phyloP scores from a whole-genome alignment of 1,140 invertebrate genomes.

The Melanaphis sacchari region DNA sequence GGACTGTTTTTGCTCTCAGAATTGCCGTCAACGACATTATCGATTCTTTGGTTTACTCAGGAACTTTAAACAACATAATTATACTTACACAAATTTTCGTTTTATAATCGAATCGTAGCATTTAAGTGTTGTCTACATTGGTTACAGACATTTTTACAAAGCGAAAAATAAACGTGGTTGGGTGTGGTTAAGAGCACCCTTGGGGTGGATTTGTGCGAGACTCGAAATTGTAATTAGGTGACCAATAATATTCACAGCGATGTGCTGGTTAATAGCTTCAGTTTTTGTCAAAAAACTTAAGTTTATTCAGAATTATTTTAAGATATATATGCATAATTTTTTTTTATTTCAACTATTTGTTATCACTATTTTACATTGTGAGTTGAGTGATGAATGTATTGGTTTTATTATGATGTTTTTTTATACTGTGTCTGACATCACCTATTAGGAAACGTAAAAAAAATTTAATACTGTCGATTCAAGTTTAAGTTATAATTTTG shows the following conservation, averaged over 20 bases:
- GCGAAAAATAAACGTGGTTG: conserved; percentile 12
- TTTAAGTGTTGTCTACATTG: conserved; percentile 21
- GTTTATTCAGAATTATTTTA: background rate
- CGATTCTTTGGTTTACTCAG: background rate
- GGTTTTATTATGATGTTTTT: no score
- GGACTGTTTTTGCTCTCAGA: conserved; percentile 10
- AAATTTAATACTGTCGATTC: background rate
- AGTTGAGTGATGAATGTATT: background rate
- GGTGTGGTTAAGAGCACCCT: background rate
- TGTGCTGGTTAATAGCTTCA: background rate
- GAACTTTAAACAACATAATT: conserved; percentile 19
- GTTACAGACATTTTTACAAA: conserved; percentile 20
- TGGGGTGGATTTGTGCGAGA: conserved; percentile 20
- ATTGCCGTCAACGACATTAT: conserved; percentile 13
- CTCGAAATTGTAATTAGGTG: background rate
- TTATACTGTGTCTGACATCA: no score
- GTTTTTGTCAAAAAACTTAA: background rate
- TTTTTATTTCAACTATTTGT: background rate
- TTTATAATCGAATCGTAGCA: conserved; percentile 21
- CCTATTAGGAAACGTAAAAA: no score
- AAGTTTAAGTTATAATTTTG: background rate
- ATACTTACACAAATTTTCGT: conserved; percentile 28
- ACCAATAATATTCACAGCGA: background rate
- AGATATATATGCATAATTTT: background rate
- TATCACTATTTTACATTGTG: background rate